These are phyloP conservation scores for Nesometra sesokonis DNA, from an alignment of 35 echinoderm and acorn worm species.

Conservation along the genomic window DNA sequence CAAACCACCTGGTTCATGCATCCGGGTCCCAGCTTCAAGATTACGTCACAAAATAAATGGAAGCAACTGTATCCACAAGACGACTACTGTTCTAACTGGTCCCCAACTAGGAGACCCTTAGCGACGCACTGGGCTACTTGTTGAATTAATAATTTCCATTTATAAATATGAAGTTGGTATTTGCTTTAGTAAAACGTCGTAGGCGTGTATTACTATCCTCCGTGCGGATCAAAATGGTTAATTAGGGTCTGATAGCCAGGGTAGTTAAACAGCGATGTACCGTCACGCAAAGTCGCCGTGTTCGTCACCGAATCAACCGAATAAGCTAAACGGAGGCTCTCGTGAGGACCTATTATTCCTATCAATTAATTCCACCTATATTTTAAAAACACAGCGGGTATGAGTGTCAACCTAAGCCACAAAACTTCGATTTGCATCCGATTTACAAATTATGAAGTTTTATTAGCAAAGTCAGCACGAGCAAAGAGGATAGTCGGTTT, in stretches of 20 bases:
- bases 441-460: not conserved
- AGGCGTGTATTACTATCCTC: not conserved
- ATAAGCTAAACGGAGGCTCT: not conserved
- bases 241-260: not conserved
- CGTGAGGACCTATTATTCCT: not conserved
- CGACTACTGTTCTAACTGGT: not conserved
- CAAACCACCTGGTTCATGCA: no score
- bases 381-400: not conserved
- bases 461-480: no score
- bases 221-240: not conserved
- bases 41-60: not conserved
- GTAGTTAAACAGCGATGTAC: not conserved
- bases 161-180: not conserved
- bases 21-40: no score
- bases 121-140: not conserved
- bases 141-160: slow-evolving; percentile 1
- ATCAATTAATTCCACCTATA: not conserved
- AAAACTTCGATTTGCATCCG: not conserved
- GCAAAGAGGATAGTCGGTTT: no score
- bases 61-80: not conserved
- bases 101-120: not conserved
- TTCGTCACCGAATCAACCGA: not conserved
- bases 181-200: not conserved
- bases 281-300: not conserved
- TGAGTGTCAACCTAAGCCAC: not conserved